phyloP scores from a whole-genome alignment of 2,113 vertebrate genomes.

The Balaeniceps rex region DNA sequence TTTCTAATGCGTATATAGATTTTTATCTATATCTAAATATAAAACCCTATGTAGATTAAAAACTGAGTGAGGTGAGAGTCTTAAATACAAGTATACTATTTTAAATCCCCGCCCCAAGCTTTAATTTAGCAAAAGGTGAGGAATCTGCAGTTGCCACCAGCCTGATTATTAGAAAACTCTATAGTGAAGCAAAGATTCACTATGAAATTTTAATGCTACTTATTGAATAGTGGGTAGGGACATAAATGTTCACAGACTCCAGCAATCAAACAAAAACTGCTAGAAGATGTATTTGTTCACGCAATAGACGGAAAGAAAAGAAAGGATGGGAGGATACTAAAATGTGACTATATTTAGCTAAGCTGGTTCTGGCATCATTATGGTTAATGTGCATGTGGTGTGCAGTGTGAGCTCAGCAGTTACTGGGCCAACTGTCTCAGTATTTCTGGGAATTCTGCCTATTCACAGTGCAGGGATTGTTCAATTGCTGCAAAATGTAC shows the following conservation, averaged over 20 bases:
- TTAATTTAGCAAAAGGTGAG: slow-evolving; percentile 25
- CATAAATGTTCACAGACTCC: neutral
- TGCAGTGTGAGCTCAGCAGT: slow-evolving; percentile 85
- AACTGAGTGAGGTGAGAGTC: neutral
- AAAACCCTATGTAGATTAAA: neutral
- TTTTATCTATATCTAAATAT: neutral
- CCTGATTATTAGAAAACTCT: slow-evolving; percentile 41
- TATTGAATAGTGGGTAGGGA: neutral
- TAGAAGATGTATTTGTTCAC: neutral
- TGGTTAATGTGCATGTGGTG: slow-evolving; percentile 79
- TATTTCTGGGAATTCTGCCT: slow-evolving; percentile 88
- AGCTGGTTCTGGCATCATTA: slow-evolving; percentile 75
- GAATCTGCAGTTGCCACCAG: slow-evolving; percentile 16
- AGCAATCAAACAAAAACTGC: neutral
- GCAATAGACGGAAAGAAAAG: slow-evolving; percentile 31
- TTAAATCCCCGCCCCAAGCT: neutral
- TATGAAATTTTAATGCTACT: slow-evolving; percentile 37
- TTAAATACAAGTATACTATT: neutral
- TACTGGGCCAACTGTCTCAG: slow-evolving; percentile 86
- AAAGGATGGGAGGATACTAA: slow-evolving; percentile 22
- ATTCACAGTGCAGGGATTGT: slow-evolving; percentile 85
- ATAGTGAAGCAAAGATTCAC: slow-evolving; percentile 2
- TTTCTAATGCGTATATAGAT: neutral
- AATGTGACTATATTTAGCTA: slow-evolving; percentile 69
- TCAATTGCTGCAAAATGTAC: slow-evolving; percentile 85